phyloP scores from a whole-genome alignment of 2,113 vertebrate genomes.

The Scatophagus argus region DNA sequence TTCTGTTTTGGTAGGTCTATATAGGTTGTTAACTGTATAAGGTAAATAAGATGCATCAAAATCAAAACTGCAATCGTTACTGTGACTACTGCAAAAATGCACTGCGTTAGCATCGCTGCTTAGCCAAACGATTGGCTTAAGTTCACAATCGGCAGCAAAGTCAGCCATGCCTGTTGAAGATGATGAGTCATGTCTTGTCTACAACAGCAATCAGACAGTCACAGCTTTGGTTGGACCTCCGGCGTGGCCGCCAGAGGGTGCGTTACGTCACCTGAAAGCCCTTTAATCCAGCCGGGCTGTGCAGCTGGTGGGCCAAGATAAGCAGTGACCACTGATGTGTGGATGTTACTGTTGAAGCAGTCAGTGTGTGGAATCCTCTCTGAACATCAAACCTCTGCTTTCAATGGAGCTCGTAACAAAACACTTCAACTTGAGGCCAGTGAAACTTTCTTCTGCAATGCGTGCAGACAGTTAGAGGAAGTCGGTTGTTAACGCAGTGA shows the following conservation, averaged over 20 bases:
- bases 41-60: no score
- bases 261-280: slow-evolving; percentile 51
- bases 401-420: neutral
- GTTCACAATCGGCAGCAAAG: neutral
- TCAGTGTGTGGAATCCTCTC: neutral
- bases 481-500: neutral
- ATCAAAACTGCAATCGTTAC: no score
- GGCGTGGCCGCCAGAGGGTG: slow-evolving; percentile 9
- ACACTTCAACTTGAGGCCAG: neutral
- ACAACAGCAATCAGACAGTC: neutral
- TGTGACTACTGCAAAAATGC: no score
- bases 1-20: no score
- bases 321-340: slow-evolving; percentile 27
- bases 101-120: no score
- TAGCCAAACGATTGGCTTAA: neutral
- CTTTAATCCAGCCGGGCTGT: slow-evolving; percentile 49
- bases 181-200: slow-evolving; percentile 12
- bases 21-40: no score
- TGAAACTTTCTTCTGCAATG: no score
- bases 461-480: no score
- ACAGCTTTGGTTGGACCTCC: slow-evolving; percentile 1
- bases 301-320: slow-evolving; percentile 54
- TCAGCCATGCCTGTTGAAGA: neutral
- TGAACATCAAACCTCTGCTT: neutral
- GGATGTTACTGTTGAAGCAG: slow-evolving; percentile 28